Evolutionary conservation across 2,888 invertebrate species (phyloP), one percentile per base, ranked within the genome.

Genomic region (Lepidocyrtinus sp.): DNA sequence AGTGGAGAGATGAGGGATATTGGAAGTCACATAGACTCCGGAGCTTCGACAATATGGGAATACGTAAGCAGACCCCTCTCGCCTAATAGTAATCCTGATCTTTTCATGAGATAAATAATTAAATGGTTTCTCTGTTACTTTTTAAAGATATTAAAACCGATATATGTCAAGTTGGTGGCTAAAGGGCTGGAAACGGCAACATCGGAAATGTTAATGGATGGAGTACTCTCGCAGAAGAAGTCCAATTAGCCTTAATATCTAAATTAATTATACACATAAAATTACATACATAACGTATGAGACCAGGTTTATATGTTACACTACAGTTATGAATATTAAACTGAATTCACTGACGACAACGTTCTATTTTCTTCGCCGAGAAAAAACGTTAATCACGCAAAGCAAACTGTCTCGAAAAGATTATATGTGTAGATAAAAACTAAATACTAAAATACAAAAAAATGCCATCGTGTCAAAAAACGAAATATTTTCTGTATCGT

Each of bases 1-100:
- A 97, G 96, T 88, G 98, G 98, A 50, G 96, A 97, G 89, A 92
- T 96, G 89, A 91, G 95, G 87, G 96, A 96, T 88, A 90, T 97
- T 63, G 97, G 98, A 24, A 92, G 93, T 75, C 92, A 93, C 87
- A 93, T 99, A 88, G 99, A 99, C 88, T 94, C 95, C 83, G 89
- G 94, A 82, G 97, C 98, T 1, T 94, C 93, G 87, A 90, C 93
- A 84, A 90, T 97, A 85, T 99, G 98, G 98, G 96, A 96, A 88
- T 95, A 93, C 89, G 96, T 96, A 90, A 93, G 95, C 93, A 65
- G 64, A 77, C 64, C 45, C 1, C 24, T 27, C 22, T 21, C 62
- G 17, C 24, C 15, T 7, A 17, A 15, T 36, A 36, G 36, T 36
- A 36, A 36, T 5, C n/a, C n/a, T 36, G 12, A 36, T 36, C 36